Evolutionary conservation across 2,888 invertebrate species (phyloP).

Genomic region (Leptinotarsa rubiginosa): DNA sequence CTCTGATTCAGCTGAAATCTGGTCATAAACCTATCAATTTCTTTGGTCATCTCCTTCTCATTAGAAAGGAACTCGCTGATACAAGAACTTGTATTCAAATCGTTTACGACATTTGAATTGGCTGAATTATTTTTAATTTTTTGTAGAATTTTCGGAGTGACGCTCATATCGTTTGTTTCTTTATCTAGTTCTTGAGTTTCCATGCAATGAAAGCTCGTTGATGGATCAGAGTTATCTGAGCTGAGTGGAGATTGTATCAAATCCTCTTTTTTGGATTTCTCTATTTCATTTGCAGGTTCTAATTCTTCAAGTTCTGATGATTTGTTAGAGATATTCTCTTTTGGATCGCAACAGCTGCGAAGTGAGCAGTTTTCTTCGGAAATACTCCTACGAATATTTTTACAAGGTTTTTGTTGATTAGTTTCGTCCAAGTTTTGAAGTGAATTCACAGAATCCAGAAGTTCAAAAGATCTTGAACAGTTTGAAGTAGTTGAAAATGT

Average conservation of each 20-base stretch:
- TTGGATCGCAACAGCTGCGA: neutral
- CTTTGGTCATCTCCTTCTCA: conserved; percentile 13
- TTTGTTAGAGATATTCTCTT: no score
- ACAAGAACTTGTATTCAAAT: neutral
- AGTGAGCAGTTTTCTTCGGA: neutral
- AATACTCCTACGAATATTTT: neutral
- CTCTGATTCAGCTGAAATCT: conserved; percentile 32
- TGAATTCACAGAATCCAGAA: neutral
- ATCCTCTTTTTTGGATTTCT: neutral
- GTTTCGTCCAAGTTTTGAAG: neutral
- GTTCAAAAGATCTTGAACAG: neutral
- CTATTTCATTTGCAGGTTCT: neutral
- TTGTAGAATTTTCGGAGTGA: neutral
- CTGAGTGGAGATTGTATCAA: neutral
- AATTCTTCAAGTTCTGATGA: neutral
- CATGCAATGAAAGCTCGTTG: neutral
- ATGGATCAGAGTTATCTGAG: neutral
- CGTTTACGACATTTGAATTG: neutral
- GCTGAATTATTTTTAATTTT: neutral
- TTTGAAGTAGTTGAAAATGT: neutral
- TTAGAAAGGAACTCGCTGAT: conserved; percentile 22
- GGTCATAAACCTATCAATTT: conserved; percentile 33
- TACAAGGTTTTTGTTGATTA: neutral
- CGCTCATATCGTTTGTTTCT: no score
- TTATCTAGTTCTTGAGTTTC: neutral